Evolutionary conservation across 2,888 invertebrate genomes (phyloP), one percentile per base, ranked within the genome.

Genomic region (Stegophylla sp.): DNA sequence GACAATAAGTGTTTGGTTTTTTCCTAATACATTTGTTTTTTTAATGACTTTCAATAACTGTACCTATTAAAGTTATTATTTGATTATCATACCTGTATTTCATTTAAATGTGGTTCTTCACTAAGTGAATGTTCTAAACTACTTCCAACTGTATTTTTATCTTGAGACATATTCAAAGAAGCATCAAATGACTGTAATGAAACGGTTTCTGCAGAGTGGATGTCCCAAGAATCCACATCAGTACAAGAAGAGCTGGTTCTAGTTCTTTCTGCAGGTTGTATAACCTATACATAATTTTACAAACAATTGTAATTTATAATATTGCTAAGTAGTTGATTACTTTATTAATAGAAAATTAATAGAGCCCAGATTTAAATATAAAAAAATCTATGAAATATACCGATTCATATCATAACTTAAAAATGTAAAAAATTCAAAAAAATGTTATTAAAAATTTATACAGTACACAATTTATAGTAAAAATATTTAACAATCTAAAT

Each of bases 181-280:
- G 69, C 72, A 59, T 84, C 84, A 59, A 84, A 79, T 23, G 84
- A 84, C 53, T 84, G 84, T n/a, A 84, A 81, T 12, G 84, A 84
- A 0, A 82, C 83, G n/a, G 83, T 83, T 69, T 83, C 83, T 10
- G 83, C 77, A 12, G 83, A 83, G 61, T 83, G 83, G n/a, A 83
- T 63, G 7, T 83, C 83, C 63, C 82, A 82, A 51, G 82, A 77
- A 26, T 82, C 79, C 12, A 20, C 79, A 71, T 79, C 79, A 23
- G 79, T 79, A 61, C 79, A 79, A 13, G 79, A 71, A 69, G 79
- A 79, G 71, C 61, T 79, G 13, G 79, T 79, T 34, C 71, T 69
- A 61, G 79, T 79, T 71, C 79, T 69, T 41, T 79, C 79, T 51
- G 69, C 51, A 3, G 77, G 20, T 69, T 66, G 67, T 45, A 77